Base-by-base conservation (phyloP, 1,140 invertebrate genomes). In the Neotoxoptera formosana region DNA sequence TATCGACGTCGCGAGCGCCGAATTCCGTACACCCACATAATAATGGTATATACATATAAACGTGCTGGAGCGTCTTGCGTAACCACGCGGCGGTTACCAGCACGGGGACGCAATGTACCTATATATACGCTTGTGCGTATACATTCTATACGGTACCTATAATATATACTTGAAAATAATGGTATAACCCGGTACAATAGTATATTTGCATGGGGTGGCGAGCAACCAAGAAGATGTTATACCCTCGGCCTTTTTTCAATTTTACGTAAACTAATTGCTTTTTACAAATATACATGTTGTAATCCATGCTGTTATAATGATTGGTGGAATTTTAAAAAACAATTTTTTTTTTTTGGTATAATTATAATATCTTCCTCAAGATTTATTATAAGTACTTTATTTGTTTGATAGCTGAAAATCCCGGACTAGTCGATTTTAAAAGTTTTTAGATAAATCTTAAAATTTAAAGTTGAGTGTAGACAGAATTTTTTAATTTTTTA, bases 91-190 rank as follows among this genome's bases (percentile, higher is more conserved):
- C 60, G 9, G 0, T 30, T 67, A n/a, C 17, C 9, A 21, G 51
- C 14, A 25, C 25, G 30, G 9, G 0, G 2, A 11, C 11, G 60
- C 4, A 30, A 3, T 4, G 25, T 23, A 7, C 1, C 0, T 53
- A 53, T 21, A 53, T 4, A 21, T 51, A 53, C 21, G 21, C 51
- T 20, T 53, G 21, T 2, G 41, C 41, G 41, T 53, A 53, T 53
- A 53, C 21, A 14, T 53, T 20, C 4, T 53, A 53, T 20, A 23
- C 51, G 51, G 2, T 7, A 21, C 20, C 51, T 53, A 53, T 7
- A 0, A 25, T 56, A 56, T 11, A 30, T 60, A 53, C 51, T 53
- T 53, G 51, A 23, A 21, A 53, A 53, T 53, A 53, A 53, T 21
- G 0, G 20, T 53, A 53, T 53, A 53, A 21, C 20, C 21, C 1